phyloP scores from a whole-genome alignment of 2,797 vertebrate genomes.

The Natrix natrix region DNA sequence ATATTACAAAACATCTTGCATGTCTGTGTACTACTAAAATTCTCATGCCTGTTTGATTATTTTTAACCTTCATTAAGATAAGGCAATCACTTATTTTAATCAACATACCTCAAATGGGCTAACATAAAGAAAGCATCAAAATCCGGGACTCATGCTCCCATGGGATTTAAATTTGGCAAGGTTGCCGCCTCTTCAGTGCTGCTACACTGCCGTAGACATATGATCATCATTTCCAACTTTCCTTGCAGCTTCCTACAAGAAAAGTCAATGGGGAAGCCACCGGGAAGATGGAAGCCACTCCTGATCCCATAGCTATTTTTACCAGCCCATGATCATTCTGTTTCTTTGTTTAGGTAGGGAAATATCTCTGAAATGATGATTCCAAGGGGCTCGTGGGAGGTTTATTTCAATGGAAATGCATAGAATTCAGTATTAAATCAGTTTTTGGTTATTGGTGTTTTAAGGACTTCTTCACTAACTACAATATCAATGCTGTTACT shows the following conservation, averaged over 20 bases:
- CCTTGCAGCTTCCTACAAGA: background rate
- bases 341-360: background rate
- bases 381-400: background rate
- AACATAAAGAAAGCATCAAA: background rate
- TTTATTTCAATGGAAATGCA: conserved; percentile 12
- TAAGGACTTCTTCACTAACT: conserved; percentile 37
- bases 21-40: background rate
- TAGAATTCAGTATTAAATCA: conserved; percentile 34
- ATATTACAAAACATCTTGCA: conserved; percentile 8
- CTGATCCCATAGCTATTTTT: background rate
- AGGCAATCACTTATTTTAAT: background rate
- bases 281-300: background rate
- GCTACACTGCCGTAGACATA: background rate
- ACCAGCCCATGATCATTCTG: background rate
- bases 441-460: conserved; percentile 16
- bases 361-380: background rate
- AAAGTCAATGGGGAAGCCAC: background rate
- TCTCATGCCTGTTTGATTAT: background rate
- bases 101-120: background rate
- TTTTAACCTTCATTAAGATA: background rate
- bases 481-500: conserved; percentile 42
- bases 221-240: background rate
- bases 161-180: background rate
- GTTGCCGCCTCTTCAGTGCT: background rate
- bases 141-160: background rate